Base-by-base conservation (phyloP, 2,797 vertebrate genomes). In the Periophthalmus magnuspinnatus region DNA sequence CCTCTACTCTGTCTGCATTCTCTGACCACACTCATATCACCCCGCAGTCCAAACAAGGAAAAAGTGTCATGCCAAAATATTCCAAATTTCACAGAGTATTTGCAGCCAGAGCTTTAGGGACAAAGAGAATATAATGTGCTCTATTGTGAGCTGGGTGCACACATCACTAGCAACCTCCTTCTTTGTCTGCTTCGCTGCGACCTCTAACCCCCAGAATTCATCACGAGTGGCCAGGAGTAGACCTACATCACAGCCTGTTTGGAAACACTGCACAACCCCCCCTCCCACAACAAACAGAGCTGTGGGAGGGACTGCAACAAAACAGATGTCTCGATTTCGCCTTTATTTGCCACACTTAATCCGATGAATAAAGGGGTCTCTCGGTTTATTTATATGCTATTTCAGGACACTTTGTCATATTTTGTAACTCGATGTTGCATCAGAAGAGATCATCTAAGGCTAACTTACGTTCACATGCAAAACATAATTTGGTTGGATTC, bases 181-280 rank as follows among this genome's bases (percentile, higher is more conserved):
- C 54, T 65, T 76, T 74, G 71, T 62, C 65, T 45, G 48, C 57
- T 79, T 73, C 75, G 60, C 68, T 24, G 8, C 83, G 86, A 90
- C 88, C 88, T 88, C 72, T 90, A 85, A 70, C 80, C 82, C 62
- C 84, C 67, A 84, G 74, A 84, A 87, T 73, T 71, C 28, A n/a
- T 70, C 80, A 71, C 21, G 16, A 82, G 83, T 76, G 70, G 64
- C 17, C 6, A 73, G 36, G 79, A 81, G 68, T 76, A 86, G 84
- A 79, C 78, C 72, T 34, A 52, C 69, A 82, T 75, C 55, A 55
- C 75, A 69, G 75, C 73, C 63, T 74, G 63, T 83, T 78, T 81
- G 73, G 72, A 84, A 84, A 84, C 75, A 66, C 32, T 48, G 36
- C 56, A 33, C 56, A 58, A 17, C 10, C 45, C 47, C 56, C 38